Evolutionary conservation across 2,888 invertebrate species (phyloP), one percentile per base, ranked within the genome.

Genomic region (Chorisops tibialis): DNA sequence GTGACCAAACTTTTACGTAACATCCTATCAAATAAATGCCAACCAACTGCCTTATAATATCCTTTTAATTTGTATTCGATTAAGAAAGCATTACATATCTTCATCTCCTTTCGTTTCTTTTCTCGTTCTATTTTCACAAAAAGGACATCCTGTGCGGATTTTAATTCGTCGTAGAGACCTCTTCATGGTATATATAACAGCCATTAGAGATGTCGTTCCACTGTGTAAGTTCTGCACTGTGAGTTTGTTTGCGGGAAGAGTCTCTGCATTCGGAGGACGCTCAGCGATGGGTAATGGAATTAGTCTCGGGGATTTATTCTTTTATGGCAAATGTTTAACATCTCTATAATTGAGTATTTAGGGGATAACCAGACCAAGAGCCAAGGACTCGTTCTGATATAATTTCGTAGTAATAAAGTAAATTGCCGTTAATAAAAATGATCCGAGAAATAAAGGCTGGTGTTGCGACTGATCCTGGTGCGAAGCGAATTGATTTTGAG

Each of bases 281-380:
- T 11, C 41, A 5, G 51, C 12, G 30, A 45, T 30, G 43, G 56
- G 43, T 59, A 48, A 48, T 59, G 59, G 47, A 59, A 59, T 56
- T 56, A 56, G 56, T 56, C 56, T 56, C 56, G 24, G 56, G 47
- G 59, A 52, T 63, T 63, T 47, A 52, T 59, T 49, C 45, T 60
- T 54, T 63, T 58, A 54, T 63, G 22, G 60, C 22, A 54, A 41
- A 58, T 58, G 62, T 61, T 62, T 62, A 64, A 64, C 59, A 62
- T 64, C 59, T 64, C 62, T 54, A 62, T 64, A 64, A 64, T 61
- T 64, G 59, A 52, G 61, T 61, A 64, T 64, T 64, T 64, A 64
- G 52, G 52, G 62, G 62, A 62, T 39, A 59, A 60, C 54, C 54
- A 30, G 43, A 45, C 56, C 52, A 49, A 56, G 22, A 37, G 22